Base-by-base conservation (phyloP, 1,140 invertebrate genomes). In the Drosophila carrolli region DNA sequence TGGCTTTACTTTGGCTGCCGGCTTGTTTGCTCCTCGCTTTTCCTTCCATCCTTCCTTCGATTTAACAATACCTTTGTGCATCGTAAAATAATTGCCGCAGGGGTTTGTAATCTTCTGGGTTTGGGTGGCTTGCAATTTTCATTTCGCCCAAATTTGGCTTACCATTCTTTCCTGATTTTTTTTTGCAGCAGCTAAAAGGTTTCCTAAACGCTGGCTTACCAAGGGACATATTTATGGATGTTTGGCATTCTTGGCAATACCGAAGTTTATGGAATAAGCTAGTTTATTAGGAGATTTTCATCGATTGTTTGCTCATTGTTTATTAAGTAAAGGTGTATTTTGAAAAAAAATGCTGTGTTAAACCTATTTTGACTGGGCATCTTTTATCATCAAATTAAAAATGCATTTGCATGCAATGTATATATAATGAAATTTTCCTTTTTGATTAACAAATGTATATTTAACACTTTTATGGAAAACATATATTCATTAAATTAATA, bases 1-100 rank as follows among this genome's bases (percentile, higher is more conserved):
- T 90, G 86, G 83, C 88, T 86, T 90, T 81, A 74, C 88, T 83
- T 86, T 81, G 72, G 67, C 75, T 90, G 86, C 70, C 75, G 66
- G 71, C 51, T 68, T 90, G 78, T 84, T 90, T 88, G 81, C 66
- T 75, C 73, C 72, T 43, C 47, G 41, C 58, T 43, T 32, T 32
- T 50, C 38, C 56, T 53, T 43, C 41, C 56, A 63, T 62, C 53
- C 65, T 75, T 46, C 43, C 48, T 70, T 23, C 46, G 13, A 68
- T 78, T 91, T 88, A 88, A 91, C 88, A 84, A 91, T 91, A 91
- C 88, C 88, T 91, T 91, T 91, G 88, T 91, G 88, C 88, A 91
- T 91, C 88, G 78, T 91, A 91, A 91, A 91, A 91, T 91, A 91
- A 91, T 91, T 91, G 88, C 88, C 78, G 76, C 80, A 71, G 74